Base-by-base conservation (phyloP, 2,888 invertebrate genomes). In the Spodoptera littoralis region DNA sequence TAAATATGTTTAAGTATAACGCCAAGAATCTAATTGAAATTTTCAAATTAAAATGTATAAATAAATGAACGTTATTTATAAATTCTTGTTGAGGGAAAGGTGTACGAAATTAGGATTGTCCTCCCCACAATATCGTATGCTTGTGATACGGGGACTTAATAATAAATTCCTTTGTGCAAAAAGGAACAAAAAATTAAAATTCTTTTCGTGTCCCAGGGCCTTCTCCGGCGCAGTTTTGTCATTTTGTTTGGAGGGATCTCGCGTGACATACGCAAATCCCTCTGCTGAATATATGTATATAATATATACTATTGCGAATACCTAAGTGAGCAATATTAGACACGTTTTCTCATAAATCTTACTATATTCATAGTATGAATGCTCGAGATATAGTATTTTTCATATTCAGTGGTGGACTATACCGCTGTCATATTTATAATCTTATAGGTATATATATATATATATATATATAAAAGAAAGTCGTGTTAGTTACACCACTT, bases 111-210 rank as follows among this genome's bases (percentile, higher is more conserved):
- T 84, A 85, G 85, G 85, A 82, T 82, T 86, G 84, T 84, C 84
- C 85, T 83, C 72, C 79, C 81, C 85, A 83, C 86, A 87, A 89
- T 89, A 88, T 88, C 88, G 87, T 88, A 89, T 89, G 89, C 86
- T 79, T 82, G 84, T 87, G 88, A 89, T 89, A 87, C 85, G 84
- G 70, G 81, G 81, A 85, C 88, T 88, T 91, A 89, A 92, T 91
- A 91, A 91, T 90, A 91, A 90, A 92, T 93, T 92, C 90, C 88
- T 90, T 91, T 90, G 90, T 89, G 86, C 79, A 85, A 88, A 36
- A 90, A 89, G 88, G 89, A 90, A 88, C 87, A 88, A 90, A 90
- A 91, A 91, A 92, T 92, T 91, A 89, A 90, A 92, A 93, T 92
- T 92, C 90, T 85, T 88, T 85, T 81, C 92, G 83, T 88, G 92